Evolutionary conservation across 2,888 invertebrate genomes (phyloP), one percentile per base, ranked within the genome.

Genomic region (Melieria crassipennis): DNA sequence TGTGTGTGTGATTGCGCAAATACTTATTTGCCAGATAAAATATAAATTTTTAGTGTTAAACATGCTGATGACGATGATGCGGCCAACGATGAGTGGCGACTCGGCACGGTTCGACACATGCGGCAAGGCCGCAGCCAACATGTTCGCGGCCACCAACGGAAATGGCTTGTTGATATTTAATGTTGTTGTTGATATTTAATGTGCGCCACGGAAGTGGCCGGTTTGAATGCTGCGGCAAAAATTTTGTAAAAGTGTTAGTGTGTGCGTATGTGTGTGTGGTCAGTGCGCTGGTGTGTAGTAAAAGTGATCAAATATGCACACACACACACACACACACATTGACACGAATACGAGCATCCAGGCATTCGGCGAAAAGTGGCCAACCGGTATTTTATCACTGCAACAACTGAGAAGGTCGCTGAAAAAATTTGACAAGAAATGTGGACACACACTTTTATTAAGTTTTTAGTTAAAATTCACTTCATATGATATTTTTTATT

Each of bases 11-110:
- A 10, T 42, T 66, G 46, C 45, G 45, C 52, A 63, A 47, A 67
- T 71, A 67, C 63, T 71, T 67, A 71, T 71, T 65, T 48, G 50
- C 42, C 42, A 52, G 48, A 62, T 72, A 50, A 66, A 61, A 63
- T 63, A 66, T 62, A 70, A 47, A 56, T 66, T 72, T 62, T 69
- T 70, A 66, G 58, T 63, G 69, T 66, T 58, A 61, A 72, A 61
- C 57, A 72, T 30, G 65, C 7, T 69, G 65, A 57, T 60, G 50
- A n/a, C 46, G 10, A 55, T 43, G 48, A 46, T 58, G n/a, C 47
- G 48, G 66, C 16, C 6, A 55, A 55, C 48, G 13, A 48, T 60
- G 45, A 58, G 13, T 50, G 58, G 61, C 11, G 52, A 6, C 10
- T n/a, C 16, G 57, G 48, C 7, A 46, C n/a, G 4, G 30, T 7